A percentile compares a stretch with the other conserved stretches of the same genome.
These are phyloP conservation scores for Podarcis cretensis DNA, from an alignment of 2,113 vertebrate species.

Conservation along the genomic window DNA sequence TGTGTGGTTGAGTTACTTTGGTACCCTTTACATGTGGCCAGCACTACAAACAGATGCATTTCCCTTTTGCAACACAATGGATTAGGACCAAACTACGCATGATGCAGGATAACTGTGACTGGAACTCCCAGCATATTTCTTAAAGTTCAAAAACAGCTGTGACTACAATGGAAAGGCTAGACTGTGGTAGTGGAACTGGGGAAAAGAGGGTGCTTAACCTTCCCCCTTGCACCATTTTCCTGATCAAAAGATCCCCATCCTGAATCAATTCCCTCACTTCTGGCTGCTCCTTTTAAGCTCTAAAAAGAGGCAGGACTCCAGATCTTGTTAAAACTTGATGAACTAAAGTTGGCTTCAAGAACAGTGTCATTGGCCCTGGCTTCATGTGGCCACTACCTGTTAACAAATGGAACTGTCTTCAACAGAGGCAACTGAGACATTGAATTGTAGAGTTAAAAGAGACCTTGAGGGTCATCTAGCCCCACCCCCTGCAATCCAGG, in stretches of 20 bases:
- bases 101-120: background rate
- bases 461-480: too few species aligned
- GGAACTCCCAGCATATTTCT: background rate
- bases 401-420: background rate
- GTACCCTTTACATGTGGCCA: background rate
- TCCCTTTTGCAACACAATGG: too few species aligned
- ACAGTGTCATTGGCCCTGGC: background rate
- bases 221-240: background rate
- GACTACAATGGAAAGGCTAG: background rate
- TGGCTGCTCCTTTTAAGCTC: background rate
- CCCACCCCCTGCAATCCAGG: too few species aligned
- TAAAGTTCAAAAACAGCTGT: background rate
- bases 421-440: background rate
- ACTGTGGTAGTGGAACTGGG: background rate
- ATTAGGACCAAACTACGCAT: background rate
- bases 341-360: background rate
- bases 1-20: background rate
- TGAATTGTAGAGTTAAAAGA: too few species aligned
- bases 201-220: background rate
- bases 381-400: background rate
- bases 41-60: background rate
- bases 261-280: background rate
- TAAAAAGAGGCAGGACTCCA: background rate
- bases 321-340: background rate
- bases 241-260: background rate